phyloP scores from a whole-genome alignment of 2,797 vertebrate genomes.

The Gymnoscopelus microlampas region DNA sequence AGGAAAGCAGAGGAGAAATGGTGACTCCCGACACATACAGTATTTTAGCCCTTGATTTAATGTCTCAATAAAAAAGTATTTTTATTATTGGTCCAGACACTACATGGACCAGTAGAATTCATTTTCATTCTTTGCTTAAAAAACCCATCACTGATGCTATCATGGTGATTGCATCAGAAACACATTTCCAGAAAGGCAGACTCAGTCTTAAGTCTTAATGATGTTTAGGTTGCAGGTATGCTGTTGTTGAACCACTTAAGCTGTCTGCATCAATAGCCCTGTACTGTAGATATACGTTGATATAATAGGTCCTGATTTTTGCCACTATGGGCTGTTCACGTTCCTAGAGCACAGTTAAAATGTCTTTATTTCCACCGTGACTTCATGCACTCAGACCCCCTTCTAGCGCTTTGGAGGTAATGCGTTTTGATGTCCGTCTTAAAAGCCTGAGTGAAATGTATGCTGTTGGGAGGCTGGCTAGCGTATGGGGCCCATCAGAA shows the following conservation, averaged over 20 bases:
- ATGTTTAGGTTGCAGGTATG: too few relatives aligned
- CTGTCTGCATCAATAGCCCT: conserved; percentile 6
- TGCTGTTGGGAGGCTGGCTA: conserved; percentile 62
- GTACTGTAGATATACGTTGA: conserved; percentile 9
- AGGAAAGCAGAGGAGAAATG: neutral
- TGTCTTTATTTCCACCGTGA: conserved; percentile 63
- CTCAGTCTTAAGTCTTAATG: neutral
- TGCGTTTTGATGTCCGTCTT: conserved; percentile 75
- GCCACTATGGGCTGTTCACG: conserved; percentile 32
- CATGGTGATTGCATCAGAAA: too few relatives aligned
- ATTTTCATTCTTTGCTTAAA: neutral
- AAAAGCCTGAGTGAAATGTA: conserved; percentile 69
- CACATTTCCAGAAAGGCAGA: conserved; percentile 13
- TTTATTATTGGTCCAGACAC: too few relatives aligned
- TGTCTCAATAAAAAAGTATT: too few relatives aligned
- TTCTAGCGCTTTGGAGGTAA: conserved; percentile 64
- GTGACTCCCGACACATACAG: neutral
- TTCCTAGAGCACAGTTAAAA: conserved; percentile 51
- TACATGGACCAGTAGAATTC: too few relatives aligned
- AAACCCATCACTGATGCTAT: neutral
- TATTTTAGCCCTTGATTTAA: too few relatives aligned
- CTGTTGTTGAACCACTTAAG: too few relatives aligned
- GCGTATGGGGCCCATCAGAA: conserved; percentile 72
- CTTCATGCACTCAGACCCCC: conserved; percentile 45
- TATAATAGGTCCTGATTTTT: conserved; percentile 17